phyloP scores from a whole-genome alignment of 2,113 vertebrate genomes.

The Bubo scandiacus region DNA sequence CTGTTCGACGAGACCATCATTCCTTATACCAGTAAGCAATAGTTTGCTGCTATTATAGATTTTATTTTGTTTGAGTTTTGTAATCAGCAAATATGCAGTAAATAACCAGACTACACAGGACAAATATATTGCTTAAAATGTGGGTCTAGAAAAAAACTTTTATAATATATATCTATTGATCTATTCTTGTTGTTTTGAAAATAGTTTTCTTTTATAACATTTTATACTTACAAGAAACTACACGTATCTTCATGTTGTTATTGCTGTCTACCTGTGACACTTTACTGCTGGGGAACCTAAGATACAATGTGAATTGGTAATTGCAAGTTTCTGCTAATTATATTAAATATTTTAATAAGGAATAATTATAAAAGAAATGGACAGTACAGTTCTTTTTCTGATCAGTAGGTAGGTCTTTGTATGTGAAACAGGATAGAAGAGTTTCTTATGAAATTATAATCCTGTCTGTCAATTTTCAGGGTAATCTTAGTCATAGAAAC shows the following conservation, averaged over 20 bases:
- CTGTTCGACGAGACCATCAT: conserved; percentile 4
- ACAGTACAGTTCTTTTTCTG: conserved; percentile 54
- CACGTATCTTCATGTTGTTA: conserved; percentile 57
- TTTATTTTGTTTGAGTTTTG: conserved; percentile 28
- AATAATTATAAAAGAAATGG: conserved; percentile 51
- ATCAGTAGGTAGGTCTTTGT: conserved; percentile 8
- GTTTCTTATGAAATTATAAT: not conserved
- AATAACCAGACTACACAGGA: conserved; percentile 12
- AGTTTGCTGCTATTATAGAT: conserved; percentile 41
- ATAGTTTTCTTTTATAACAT: conserved; percentile 57
- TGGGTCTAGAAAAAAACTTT: conserved; percentile 28
- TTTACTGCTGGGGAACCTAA: conserved; percentile 63
- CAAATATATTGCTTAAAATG: conserved; percentile 54
- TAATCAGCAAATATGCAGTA: conserved; percentile 43
- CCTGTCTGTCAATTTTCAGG: conserved; percentile 40
- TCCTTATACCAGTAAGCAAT: conserved; percentile 51
- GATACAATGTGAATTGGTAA: not conserved
- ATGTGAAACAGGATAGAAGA: not conserved
- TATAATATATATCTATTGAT: conserved; percentile 23
- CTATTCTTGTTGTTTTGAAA: conserved; percentile 60
- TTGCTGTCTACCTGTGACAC: conserved; percentile 64
- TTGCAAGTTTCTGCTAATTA: conserved; percentile 31
- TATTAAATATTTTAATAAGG: conserved; percentile 42
- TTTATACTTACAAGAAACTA: conserved; percentile 68
- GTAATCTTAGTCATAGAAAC: not conserved